Percentiles rank a stretch among this genome's conserved stretches.
phyloP scores from a whole-genome alignment of 2,888 invertebrate species.

The Callosobruchus maculatus region DNA sequence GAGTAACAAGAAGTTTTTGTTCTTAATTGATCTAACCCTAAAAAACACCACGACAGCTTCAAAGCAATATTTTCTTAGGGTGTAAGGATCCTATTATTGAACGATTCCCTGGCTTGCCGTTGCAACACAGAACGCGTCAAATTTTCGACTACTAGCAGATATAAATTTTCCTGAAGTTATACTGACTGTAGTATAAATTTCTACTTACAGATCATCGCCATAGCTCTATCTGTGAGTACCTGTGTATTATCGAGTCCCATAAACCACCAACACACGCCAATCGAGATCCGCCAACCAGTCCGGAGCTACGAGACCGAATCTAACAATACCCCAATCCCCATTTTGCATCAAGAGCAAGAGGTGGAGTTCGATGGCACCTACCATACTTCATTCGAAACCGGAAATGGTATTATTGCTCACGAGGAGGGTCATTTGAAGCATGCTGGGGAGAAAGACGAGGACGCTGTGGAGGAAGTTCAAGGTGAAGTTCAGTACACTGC shows the following conservation, averaged over 20 bases:
- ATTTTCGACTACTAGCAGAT: no score
- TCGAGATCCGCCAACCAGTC: background rate
- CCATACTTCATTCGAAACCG: conserved; percentile 59
- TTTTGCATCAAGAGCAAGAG: conserved; percentile 33
- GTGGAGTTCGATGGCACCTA: conserved; percentile 24
- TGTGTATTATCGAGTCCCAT: background rate
- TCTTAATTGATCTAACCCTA: no score
- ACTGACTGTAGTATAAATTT: no score
- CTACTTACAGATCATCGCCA: background rate
- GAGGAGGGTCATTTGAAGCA: conserved; percentile 44
- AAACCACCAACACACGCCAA: background rate
- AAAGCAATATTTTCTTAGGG: no score
- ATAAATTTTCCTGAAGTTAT: no score
- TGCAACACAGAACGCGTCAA: no score
- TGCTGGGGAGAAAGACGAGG: conserved; percentile 42
- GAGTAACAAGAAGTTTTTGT: no score
- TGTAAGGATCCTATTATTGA: no score
- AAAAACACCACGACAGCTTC: no score
- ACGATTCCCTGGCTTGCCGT: no score
- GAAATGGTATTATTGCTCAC: conserved; percentile 53
- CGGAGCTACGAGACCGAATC: background rate
- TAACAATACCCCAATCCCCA: conserved; percentile 22
- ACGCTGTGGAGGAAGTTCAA: conserved; percentile 26
- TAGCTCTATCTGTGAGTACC: background rate
- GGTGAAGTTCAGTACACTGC: conserved; percentile 51